Evolutionary conservation across 23 tunicate genomes (phyloP).

Genomic region (Trididemnum nubilum): DNA sequence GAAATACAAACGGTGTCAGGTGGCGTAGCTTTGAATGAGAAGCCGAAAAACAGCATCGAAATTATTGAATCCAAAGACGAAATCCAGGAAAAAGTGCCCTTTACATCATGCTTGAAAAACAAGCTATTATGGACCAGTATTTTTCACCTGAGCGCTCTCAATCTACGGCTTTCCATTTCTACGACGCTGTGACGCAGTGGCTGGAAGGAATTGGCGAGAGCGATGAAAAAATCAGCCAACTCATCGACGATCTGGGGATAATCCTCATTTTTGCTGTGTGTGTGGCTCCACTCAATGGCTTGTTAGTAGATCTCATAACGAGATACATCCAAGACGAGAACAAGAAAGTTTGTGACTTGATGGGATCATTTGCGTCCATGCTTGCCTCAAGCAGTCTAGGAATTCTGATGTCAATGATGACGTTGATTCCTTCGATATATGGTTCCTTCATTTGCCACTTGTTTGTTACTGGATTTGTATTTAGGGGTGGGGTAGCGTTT

Average conservation of each 20-base stretch:
- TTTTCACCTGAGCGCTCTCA: not conserved
- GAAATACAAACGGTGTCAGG: not conserved
- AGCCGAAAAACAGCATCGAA: not conserved
- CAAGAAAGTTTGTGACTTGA: not conserved
- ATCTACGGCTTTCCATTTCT: constrained; percentile 16
- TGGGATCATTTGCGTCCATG: constrained; percentile 16
- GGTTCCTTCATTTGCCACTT: constrained; percentile 12
- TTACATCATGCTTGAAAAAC: not conserved
- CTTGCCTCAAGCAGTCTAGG: not conserved
- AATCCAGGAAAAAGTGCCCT: not conserved
- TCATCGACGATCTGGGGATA: constrained; percentile 10
- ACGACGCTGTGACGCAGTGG: constrained; percentile 22
- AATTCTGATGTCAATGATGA: constrained; percentile 1
- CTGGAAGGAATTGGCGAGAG: constrained; percentile 4
- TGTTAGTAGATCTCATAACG: constrained; percentile 1
- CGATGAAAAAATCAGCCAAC: not conserved
- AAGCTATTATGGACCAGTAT: constrained; percentile 31
- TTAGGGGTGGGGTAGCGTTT: constrained; percentile 14
- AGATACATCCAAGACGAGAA: not conserved
- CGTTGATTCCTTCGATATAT: constrained; percentile 1
- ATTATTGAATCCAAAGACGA: not conserved
- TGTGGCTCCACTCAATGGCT: constrained; percentile 34
- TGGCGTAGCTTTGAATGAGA: not conserved
- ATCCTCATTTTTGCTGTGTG: not conserved
- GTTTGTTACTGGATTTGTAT: constrained; percentile 10